Base-by-base conservation (phyloP, 2,888 invertebrate genomes). In the Leucophora obtusa region DNA sequence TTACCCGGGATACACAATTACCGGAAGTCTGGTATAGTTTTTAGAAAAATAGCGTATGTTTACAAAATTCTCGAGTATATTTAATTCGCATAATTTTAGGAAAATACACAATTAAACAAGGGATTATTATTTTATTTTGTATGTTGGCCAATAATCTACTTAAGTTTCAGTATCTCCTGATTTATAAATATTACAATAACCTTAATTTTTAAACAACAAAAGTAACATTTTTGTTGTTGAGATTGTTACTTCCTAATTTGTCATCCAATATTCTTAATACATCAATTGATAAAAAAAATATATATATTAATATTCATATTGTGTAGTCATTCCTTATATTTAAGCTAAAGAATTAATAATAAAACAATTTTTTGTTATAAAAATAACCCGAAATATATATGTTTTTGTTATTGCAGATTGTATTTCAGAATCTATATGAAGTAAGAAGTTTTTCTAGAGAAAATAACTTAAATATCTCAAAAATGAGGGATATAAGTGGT, bases 201-300 rank as follows among this genome's bases (percentile, higher is more conserved):
- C 43, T 71, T 62, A 71, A 54, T 71, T 60, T 71, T 18, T 47
- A 11, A 50, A 54, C 24, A 82, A 59, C 33, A 82, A 84, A 65
- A 65, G 75, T 15, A 79, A 71, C 77, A 80, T 73, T 54, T 65
- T 33, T 75, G 58, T 54, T 35, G 1, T 79, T 80, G 79, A 79
- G 69, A 60, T 68, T 72, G 43, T 70, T 72, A 82, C 85, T 86
- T 86, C 85, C 86, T 85, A 83, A 83, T 86, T 87, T 82, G 84
- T 85, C 83, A 85, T 83, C 79, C 63, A 51, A 65, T 60, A 69
- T 72, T 47, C 35, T 50, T n/a, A 4, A 24, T 9, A 58, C 24
- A 38, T n/a, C 33, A 47, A n/a, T n/a, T 56, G 33, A 35, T 17
- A 47, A 18, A 8, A 51, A 56, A 63, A 17, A 18, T 21, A n/a